These are phyloP conservation scores for Harpagifer antarcticus DNA, from an alignment of 2,797 vertebrate species.

Conservation along the genomic window DNA sequence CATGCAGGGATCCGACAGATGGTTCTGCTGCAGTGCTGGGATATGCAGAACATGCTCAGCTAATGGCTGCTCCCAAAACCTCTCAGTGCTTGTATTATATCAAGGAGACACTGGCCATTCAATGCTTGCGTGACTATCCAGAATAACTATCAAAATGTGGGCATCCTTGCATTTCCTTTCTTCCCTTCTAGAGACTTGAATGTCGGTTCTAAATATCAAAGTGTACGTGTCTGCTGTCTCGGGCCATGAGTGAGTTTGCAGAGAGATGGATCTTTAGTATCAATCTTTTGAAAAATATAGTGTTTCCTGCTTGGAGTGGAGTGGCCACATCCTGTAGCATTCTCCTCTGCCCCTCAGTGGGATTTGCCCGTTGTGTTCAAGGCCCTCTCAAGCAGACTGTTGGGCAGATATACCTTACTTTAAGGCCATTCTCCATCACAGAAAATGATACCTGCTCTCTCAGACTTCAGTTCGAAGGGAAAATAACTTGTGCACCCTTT, in stretches of 20 bases:
- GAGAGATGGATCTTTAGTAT: constrained; percentile 16
- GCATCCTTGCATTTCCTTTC: not conserved
- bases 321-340: constrained; percentile 27
- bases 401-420: constrained; percentile 38
- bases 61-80: constrained; percentile 37
- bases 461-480: constrained; percentile 22
- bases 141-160: not conserved
- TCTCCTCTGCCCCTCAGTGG: constrained; percentile 16
- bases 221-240: constrained; percentile 17
- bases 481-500: constrained; percentile 30
- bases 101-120: constrained; percentile 15
- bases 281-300: constrained; percentile 30
- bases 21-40: constrained; percentile 34
- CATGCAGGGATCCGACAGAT: constrained; percentile 27
- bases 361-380: constrained; percentile 36
- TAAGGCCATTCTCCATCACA: constrained; percentile 47
- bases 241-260: constrained; percentile 11
- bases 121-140: constrained; percentile 14
- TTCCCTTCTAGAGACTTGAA: constrained; percentile 4
- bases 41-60: constrained; percentile 45
- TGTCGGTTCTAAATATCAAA: constrained; percentile 26
- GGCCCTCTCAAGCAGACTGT: constrained; percentile 33
- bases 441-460: constrained; percentile 23
- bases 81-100: constrained; percentile 26
- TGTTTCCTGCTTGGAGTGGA: constrained; percentile 28